Evolutionary conservation across 2,113 vertebrate genomes (phyloP), one percentile per base, ranked within the genome.

Genomic region (Helogale parvula): DNA sequence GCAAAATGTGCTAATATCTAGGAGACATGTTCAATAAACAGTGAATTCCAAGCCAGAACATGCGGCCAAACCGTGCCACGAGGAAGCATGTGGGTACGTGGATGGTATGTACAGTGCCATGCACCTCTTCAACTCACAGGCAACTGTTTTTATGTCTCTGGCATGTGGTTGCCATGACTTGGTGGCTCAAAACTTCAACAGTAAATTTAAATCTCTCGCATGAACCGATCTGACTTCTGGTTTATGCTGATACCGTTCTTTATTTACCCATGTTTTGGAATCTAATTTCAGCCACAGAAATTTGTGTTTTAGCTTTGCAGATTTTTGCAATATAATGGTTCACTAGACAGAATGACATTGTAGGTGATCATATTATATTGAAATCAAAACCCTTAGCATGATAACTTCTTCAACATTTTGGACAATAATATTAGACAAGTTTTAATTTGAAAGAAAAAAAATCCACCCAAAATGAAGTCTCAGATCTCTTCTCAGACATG

Each of bases 401-500:
- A 96, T 79, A 85, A 92, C 14, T 97, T 95, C 92, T 87, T 90
- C 96, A 87, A 27, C n/a, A 52, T 50, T 94, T 50, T 97, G 86
- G 80, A 95, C 66, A 96, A 12, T 96, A 92, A 94, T 86, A 47
- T 80, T 88, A 87, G 33, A 90, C 71, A 95, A 92, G 21, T 93
- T 98, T 97, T 93, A 57, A 21, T 97, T 72, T 96, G 60, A 93
- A 94, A 96, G 82, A 98, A 97, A 80, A 97, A 96, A 93, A 97
- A 97, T 88, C 9, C 47, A 81, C 68, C 7, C 0, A n/a, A 97
- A 98, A 97, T 96, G 47, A 96, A 98, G 96, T 95, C 91, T 92
- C 91, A 92, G 76, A 50, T 96, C 65, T 96, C 92, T 90, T 97
- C 90, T 93, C 96, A 98, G 96, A 65, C 96, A 29, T 87, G 96